Conservation (phyloP, 1,140 invertebrate genomes). For the Linepithema humile region DNA sequence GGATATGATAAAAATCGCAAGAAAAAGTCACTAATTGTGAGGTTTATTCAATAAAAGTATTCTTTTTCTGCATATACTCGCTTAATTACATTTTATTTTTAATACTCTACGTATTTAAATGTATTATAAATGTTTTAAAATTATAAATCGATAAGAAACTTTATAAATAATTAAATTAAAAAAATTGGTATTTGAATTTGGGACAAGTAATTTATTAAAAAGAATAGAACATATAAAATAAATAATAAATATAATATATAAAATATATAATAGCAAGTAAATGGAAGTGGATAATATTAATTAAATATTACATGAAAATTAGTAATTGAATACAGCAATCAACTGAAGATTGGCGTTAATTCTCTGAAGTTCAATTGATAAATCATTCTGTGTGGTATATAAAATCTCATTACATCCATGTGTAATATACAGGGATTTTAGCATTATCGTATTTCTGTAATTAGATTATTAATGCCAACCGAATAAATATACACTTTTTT, state of each 20-base stretch:
- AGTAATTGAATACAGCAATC: too few relatives aligned
- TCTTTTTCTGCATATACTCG: not conserved
- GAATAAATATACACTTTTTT: not conserved
- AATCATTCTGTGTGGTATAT: not conserved
- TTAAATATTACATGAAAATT: too few relatives aligned
- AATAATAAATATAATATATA: constrained; percentile 13
- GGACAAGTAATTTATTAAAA: not conserved
- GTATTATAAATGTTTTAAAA: not conserved
- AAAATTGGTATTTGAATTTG: not conserved
- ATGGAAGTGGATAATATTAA: not conserved
- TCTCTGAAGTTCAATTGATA: not conserved
- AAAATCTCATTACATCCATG: not conserved
- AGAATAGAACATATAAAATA: not conserved
- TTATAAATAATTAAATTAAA: not conserved
- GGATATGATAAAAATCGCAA: not conserved
- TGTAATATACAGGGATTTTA: not conserved
- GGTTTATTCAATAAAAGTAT: not conserved
- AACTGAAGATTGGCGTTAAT: not conserved
- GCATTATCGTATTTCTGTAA: not conserved
- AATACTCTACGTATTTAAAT: not conserved
- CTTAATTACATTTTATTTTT: not conserved
- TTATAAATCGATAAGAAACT: too few relatives aligned
- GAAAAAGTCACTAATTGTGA: not conserved
- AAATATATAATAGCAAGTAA: constrained; percentile 9
- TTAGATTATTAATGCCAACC: not conserved